These are phyloP conservation scores for Sinotaia quadrata DNA, from an alignment of 2,888 invertebrate genomes.

Conservation along the genomic window DNA sequence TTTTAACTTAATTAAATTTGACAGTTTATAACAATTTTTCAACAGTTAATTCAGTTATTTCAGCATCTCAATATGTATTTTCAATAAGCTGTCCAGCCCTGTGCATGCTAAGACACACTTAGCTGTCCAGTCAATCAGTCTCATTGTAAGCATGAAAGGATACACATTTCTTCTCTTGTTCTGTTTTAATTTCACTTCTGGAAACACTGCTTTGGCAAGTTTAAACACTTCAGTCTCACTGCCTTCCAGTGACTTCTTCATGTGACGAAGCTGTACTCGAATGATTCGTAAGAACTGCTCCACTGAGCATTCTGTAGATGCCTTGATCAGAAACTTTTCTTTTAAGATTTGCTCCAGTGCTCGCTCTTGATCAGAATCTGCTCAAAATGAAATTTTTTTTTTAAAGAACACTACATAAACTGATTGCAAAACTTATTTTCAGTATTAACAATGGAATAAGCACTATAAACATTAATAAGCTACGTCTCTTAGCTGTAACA, in stretches of 20 bases:
- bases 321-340: conserved; percentile 3
- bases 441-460: too few relatives aligned
- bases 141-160: not conserved
- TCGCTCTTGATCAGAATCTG: conserved; percentile 9
- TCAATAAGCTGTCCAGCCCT: too few relatives aligned
- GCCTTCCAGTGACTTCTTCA: not conserved
- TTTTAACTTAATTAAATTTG: too few relatives aligned
- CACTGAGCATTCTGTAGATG: not conserved
- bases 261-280: conserved; percentile 2
- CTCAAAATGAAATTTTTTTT: too few relatives aligned
- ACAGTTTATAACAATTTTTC: too few relatives aligned
- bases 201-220: not conserved
- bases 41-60: too few relatives aligned
- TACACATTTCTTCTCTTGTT: conserved; percentile 14
- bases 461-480: too few relatives aligned
- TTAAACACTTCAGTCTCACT: not conserved
- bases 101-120: not conserved
- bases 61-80: too few relatives aligned
- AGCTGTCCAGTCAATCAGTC: not conserved
- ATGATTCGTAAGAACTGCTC: not conserved
- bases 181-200: not conserved
- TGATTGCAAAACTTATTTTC: too few relatives aligned
- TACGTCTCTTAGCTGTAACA: too few relatives aligned
- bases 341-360: conserved; percentile 3
- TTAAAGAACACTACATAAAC: too few relatives aligned